Percentiles rank a stretch among this genome's conserved stretches.
phyloP scores from a whole-genome alignment of 2,888 invertebrate species.

The Pachymerium ferrugineum region DNA sequence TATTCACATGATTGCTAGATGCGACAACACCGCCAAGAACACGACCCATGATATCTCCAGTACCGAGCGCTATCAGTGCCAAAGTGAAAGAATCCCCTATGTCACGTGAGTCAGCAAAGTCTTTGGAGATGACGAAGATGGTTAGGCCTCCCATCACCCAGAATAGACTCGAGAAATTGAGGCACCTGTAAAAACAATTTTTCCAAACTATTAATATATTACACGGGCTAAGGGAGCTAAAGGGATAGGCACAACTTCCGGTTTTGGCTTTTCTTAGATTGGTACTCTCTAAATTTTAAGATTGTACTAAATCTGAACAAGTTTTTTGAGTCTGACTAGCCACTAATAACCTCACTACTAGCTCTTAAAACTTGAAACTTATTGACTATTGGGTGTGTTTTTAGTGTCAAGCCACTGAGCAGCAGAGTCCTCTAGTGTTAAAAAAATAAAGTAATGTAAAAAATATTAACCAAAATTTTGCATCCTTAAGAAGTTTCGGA shows the following conservation, averaged over 20 bases:
- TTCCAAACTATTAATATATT: background rate
- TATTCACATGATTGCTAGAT: slow-evolving; percentile 29
- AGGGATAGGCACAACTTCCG: background rate
- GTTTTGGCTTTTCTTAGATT: background rate
- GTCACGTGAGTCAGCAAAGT: slow-evolving; percentile 38
- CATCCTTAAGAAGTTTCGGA: background rate
- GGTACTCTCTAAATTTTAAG: background rate
- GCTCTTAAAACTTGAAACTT: too few species aligned
- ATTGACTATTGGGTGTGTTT: too few species aligned
- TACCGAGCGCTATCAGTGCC: slow-evolving; percentile 39
- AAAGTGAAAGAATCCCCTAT: slow-evolving; percentile 37
- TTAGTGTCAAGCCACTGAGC: too few species aligned
- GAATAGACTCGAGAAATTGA: slow-evolving; percentile 37
- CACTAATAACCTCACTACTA: too few species aligned
- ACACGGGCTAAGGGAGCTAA: background rate
- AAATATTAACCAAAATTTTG: slow-evolving; percentile 33
- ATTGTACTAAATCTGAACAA: too few species aligned
- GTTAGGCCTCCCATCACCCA: slow-evolving; percentile 38
- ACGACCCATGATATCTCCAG: slow-evolving; percentile 39
- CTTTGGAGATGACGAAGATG: slow-evolving; percentile 40
- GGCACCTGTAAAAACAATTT: slow-evolving; percentile 35
- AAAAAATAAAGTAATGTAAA: too few species aligned
- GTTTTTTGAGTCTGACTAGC: too few species aligned
- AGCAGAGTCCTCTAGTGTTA: too few species aligned
- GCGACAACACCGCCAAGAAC: slow-evolving; percentile 36